Evolutionary conservation across 2,113 vertebrate species (phyloP).

Genomic region (Poicephalus meyeri): DNA sequence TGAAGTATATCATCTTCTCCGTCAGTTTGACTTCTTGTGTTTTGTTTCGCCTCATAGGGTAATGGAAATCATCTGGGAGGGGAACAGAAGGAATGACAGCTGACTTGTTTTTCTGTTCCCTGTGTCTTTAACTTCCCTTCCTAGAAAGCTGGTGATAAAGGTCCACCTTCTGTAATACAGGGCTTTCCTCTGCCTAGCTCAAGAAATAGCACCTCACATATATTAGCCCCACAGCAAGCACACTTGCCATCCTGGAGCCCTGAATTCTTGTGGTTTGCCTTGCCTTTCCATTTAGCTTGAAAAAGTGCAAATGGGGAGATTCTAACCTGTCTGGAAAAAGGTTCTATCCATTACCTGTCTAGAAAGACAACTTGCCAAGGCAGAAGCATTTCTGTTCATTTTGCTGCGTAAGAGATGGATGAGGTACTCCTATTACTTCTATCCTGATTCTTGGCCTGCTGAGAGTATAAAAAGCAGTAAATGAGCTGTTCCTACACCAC

Average conservation of each 20-base stretch:
- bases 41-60: slow-evolving; percentile 17
- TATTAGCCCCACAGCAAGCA: background rate
- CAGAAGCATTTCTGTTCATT: background rate
- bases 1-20: slow-evolving; percentile 11
- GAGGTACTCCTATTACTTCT: background rate
- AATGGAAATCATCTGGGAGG: background rate
- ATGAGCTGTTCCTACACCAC: background rate
- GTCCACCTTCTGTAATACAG: background rate
- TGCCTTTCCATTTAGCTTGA: background rate
- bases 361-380: background rate
- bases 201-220: background rate
- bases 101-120: background rate
- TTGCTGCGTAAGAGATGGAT: background rate
- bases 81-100: background rate
- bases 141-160: background rate
- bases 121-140: background rate
- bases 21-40: slow-evolving; percentile 16
- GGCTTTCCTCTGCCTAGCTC: background rate
- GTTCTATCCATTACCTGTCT: background rate
- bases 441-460: background rate
- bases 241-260: background rate
- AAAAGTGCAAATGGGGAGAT: background rate
- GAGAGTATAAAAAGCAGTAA: background rate
- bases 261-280: background rate
- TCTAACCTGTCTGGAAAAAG: background rate